phyloP scores from a whole-genome alignment of 2,113 vertebrate species.

The Percopsis transmontana region DNA sequence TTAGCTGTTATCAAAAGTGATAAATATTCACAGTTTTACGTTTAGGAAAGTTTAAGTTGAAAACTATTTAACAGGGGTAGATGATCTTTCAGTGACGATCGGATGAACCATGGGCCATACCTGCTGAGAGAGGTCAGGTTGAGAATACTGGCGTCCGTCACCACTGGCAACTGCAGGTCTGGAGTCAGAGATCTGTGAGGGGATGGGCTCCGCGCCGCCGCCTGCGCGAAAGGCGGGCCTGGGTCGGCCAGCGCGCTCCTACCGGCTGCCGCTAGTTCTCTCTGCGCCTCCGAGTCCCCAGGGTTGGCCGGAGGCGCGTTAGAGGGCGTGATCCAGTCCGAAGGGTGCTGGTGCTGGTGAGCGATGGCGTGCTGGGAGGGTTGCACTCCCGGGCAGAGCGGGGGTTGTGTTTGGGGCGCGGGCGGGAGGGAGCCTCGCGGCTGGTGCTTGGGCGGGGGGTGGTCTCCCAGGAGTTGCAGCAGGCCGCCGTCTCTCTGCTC shows the following conservation, averaged over 20 bases:
- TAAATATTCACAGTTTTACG: no score
- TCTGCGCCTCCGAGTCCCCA: conserved; percentile 80
- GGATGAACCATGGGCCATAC: conserved; percentile 28
- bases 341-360: conserved; percentile 82
- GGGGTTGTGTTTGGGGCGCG: conserved; percentile 56
- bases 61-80: no score
- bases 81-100: no score
- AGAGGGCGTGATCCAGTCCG: conserved; percentile 85
- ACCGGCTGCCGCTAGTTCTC: conserved; percentile 80
- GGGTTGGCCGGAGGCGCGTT: conserved; percentile 83
- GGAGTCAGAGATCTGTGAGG: conserved; percentile 71
- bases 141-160: conserved; percentile 76
- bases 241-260: conserved; percentile 81
- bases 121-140: conserved; percentile 77
- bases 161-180: conserved; percentile 72
- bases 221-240: conserved; percentile 75
- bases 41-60: no score
- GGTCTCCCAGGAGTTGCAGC: conserved; percentile 90
- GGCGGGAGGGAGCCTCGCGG: conserved; percentile 76
- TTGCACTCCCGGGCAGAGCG: conserved; percentile 33
- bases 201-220: conserved; percentile 73
- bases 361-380: conserved; percentile 75
- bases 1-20: no score
- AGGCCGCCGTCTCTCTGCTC: conserved; percentile 86
- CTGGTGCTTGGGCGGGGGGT: conserved; percentile 95